phyloP scores from a whole-genome alignment of 2,113 vertebrate genomes.

The Nanger granti region DNA sequence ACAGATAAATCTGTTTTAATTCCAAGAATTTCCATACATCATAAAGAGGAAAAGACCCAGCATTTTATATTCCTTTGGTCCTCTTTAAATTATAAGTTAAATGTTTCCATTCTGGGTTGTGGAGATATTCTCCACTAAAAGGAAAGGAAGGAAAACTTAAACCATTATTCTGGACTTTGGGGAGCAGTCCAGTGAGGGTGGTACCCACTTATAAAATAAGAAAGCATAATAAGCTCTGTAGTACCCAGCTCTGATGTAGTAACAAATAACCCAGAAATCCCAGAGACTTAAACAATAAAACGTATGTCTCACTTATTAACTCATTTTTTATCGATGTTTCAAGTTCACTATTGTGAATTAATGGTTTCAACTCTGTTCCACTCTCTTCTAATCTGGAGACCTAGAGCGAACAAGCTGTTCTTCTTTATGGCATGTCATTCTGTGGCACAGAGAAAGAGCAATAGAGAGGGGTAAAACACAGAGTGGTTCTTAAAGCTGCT shows the following conservation, averaged over 20 bases:
- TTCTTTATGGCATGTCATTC: neutral
- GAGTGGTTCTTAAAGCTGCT: neutral
- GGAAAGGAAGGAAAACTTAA: neutral
- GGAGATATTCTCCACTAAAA: neutral
- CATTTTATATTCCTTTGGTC: neutral
- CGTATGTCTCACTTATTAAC: neutral
- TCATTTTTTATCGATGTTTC: neutral
- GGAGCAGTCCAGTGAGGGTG: neutral
- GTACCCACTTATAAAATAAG: neutral
- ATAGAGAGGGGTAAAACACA: neutral
- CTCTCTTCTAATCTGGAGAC: neutral
- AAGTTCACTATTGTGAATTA: neutral
- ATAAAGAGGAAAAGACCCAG: neutral
- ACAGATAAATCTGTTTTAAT: neutral
- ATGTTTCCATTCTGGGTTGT: neutral
- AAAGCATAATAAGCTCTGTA: neutral
- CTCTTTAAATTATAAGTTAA: neutral
- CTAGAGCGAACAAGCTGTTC: rapidly evolving
- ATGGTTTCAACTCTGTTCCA: neutral
- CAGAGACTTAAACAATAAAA: neutral
- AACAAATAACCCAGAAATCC: neutral
- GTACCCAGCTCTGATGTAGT: neutral
- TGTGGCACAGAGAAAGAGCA: neutral
- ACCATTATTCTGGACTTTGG: neutral
- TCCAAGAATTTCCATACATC: neutral